A percentile compares a stretch with the other conserved stretches of the same genome.
Conservation (phyloP, 2,113 vertebrate genomes). For the human (Homo sapiens) region DNA sequence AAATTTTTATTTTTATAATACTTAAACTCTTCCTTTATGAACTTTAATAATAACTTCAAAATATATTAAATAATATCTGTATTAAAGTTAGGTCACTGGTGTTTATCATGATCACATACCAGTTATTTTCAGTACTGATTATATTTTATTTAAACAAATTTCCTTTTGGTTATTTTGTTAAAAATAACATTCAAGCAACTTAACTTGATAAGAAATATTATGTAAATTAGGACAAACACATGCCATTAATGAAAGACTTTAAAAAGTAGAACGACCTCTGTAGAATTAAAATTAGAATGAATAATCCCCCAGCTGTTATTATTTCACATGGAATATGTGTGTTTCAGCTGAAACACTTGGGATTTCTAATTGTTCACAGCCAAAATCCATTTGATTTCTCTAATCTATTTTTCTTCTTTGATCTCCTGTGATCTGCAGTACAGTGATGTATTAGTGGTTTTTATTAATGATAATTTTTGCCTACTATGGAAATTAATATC, state of each 20-base stretch:
- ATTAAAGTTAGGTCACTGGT: slow-evolving; percentile 47
- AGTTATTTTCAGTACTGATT: slow-evolving; percentile 54
- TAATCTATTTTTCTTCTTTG: slow-evolving; percentile 73
- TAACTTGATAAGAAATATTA: slow-evolving; percentile 54
- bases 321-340: slow-evolving; percentile 74
- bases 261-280: slow-evolving; percentile 52
- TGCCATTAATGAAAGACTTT: slow-evolving; percentile 60
- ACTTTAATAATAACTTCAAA: not conserved
- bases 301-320: slow-evolving; percentile 72
- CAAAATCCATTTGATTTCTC: slow-evolving; percentile 73
- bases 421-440: slow-evolving; percentile 61
- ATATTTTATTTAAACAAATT: slow-evolving; percentile 60
- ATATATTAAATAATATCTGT: not conserved
- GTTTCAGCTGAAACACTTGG: slow-evolving; percentile 62
- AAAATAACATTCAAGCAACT: slow-evolving; percentile 46
- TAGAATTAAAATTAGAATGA: slow-evolving; percentile 69
- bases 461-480: slow-evolving; percentile 53
- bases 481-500: slow-evolving; percentile 57
- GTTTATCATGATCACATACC: slow-evolving; percentile 14
- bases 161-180: slow-evolving; percentile 40
- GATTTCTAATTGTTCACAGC: slow-evolving; percentile 73
- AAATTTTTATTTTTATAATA: not conserved
- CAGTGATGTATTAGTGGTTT: slow-evolving; percentile 52
- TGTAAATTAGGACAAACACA: slow-evolving; percentile 58
- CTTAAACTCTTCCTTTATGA: not conserved